Evolutionary conservation across 2,888 invertebrate genomes (phyloP).

Genomic region (Tuberolachnus salignus): DNA sequence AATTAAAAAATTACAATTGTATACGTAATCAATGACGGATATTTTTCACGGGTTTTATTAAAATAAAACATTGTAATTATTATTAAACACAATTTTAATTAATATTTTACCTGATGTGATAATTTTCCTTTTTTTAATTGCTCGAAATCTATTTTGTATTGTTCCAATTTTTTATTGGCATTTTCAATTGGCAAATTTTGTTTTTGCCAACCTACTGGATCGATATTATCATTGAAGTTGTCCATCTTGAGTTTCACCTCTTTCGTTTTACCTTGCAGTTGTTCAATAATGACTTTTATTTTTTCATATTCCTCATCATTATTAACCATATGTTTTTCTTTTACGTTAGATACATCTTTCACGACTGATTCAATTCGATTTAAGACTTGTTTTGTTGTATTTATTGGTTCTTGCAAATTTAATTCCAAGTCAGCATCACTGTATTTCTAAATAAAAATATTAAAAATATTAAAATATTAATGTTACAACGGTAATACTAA

Average conservation of each 20-base stretch:
- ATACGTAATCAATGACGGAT: background rate
- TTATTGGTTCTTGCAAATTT: background rate
- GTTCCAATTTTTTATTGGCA: slow-evolving; percentile 16
- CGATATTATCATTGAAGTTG: background rate
- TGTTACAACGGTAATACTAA: no score
- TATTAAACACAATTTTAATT: background rate
- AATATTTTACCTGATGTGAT: background rate
- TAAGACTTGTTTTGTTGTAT: slow-evolving; percentile 7
- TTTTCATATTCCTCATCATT: slow-evolving; percentile 21
- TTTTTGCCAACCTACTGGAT: slow-evolving; percentile 26
- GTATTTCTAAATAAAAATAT: slow-evolving; percentile 11
- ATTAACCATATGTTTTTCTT: slow-evolving; percentile 4
- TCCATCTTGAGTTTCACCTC: slow-evolving; percentile 2
- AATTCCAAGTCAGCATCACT: background rate
- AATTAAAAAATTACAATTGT: background rate
- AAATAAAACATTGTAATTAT: background rate
- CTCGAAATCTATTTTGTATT: slow-evolving; percentile 25
- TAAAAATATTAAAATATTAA: background rate
- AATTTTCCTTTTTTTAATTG: slow-evolving; percentile 34
- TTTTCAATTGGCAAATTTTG: slow-evolving; percentile 6
- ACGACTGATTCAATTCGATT: slow-evolving; percentile 24
- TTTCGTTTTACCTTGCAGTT: slow-evolving; percentile 20
- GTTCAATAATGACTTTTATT: background rate
- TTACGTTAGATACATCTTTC: slow-evolving; percentile 22
- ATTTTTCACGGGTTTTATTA: no score